Percentiles rank a stretch among this genome's conserved stretches.
phyloP scores from a whole-genome alignment of 2,797 vertebrate species.

The Acanthurus leucopareius region DNA sequence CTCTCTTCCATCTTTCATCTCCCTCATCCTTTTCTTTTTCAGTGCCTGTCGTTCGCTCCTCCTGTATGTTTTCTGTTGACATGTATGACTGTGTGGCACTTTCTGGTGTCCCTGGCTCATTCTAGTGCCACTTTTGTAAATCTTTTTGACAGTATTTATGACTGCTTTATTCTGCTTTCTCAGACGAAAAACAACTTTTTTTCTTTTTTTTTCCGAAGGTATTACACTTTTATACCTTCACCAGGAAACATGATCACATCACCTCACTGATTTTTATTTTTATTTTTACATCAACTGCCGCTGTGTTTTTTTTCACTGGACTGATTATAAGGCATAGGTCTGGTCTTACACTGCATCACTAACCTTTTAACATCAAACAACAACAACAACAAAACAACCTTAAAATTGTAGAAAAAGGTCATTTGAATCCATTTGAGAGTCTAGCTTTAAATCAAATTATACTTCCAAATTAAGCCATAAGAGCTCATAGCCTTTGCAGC shows the following conservation, averaged over 20 bases:
- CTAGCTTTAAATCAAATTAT: neutral
- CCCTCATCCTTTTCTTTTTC: constrained; percentile 50
- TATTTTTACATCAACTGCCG: constrained; percentile 3
- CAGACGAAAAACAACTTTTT: neutral
- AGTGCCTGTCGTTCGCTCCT: constrained; percentile 36
- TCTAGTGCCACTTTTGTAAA: constrained; percentile 21
- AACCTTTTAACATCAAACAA: constrained; percentile 29
- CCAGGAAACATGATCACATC: constrained; percentile 49
- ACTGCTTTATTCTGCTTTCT: constrained; percentile 10
- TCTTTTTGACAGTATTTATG: constrained; percentile 34
- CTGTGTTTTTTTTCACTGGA: neutral
- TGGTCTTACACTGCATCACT: neutral
- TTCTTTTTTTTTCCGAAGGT: constrained; percentile 12
- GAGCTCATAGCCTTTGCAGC: neutral
- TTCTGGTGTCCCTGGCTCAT: constrained; percentile 8
- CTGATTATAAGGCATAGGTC: neutral
- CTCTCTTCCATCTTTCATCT: constrained; percentile 69
- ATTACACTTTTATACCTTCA: constrained; percentile 36
- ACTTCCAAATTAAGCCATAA: neutral
- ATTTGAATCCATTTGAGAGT: constrained; percentile 5
- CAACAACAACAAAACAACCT: neutral
- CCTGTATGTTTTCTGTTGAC: constrained; percentile 25
- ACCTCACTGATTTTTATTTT: neutral
- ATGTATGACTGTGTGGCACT: constrained; percentile 25
- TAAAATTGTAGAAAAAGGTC: neutral